Conservation (phyloP, 1,140 invertebrate genomes). For the Neuroterus valhalla region DNA sequence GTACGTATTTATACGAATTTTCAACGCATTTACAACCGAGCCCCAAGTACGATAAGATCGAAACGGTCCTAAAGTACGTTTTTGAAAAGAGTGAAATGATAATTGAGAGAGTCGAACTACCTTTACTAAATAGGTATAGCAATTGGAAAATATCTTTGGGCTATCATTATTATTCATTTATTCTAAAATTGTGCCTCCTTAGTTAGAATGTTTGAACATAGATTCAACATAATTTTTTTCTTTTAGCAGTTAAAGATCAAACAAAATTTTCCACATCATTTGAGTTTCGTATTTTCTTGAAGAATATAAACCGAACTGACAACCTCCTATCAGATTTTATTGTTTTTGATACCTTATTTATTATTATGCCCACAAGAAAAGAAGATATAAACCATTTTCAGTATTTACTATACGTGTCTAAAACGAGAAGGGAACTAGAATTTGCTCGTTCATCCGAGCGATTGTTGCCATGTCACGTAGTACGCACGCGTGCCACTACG, state of each 20-base stretch:
- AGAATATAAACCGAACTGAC: too few relatives aligned
- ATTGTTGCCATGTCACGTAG: slow-evolving; percentile 48
- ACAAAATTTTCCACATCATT: too few relatives aligned
- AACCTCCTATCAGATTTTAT: too few relatives aligned
- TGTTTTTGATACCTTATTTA: not conserved
- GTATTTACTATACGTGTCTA: slow-evolving; percentile 1
- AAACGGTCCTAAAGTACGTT: not conserved
- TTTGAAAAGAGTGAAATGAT: not conserved
- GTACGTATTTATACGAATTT: slow-evolving; percentile 6
- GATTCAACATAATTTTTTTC: too few relatives aligned
- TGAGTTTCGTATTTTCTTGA: too few relatives aligned
- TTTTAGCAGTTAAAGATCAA: too few relatives aligned
- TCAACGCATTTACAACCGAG: not conserved
- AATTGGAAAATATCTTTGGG: too few relatives aligned
- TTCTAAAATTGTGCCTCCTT: too few relatives aligned
- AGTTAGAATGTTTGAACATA: too few relatives aligned
- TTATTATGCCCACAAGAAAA: not conserved
- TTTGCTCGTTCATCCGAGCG: slow-evolving; percentile 48
- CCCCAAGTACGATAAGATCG: not conserved
- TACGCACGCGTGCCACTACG: slow-evolving; percentile 18
- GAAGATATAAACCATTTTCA: not conserved
- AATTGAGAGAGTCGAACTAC: too few relatives aligned
- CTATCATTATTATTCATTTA: too few relatives aligned
- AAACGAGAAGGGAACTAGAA: slow-evolving; percentile 28
- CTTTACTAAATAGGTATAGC: too few relatives aligned